These are phyloP conservation scores for Liposcelis brunnea DNA, from an alignment of 2,888 invertebrate species.

Conservation along the genomic window DNA sequence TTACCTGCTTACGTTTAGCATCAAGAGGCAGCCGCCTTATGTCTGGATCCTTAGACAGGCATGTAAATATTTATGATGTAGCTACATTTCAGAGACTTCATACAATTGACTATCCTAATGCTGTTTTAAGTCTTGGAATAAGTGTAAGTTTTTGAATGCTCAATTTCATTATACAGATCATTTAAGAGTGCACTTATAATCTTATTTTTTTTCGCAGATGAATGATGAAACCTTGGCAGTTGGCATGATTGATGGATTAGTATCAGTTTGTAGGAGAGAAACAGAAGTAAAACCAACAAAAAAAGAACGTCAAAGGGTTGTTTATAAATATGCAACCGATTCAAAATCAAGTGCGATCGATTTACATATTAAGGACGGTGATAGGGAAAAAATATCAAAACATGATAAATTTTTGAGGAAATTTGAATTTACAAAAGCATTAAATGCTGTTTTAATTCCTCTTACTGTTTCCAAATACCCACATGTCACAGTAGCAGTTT, in stretches of 20 bases:
- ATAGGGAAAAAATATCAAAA: conserved; percentile 30
- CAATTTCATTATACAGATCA: background rate
- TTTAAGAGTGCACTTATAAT: conserved; percentile 1
- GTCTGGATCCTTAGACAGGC: conserved; percentile 82
- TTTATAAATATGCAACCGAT: background rate
- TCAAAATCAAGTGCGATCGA: conserved; percentile 27
- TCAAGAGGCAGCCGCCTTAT: conserved; percentile 66
- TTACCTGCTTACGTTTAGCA: conserved; percentile 70
- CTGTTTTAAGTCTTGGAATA: conserved; percentile 68
- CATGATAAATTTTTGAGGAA: conserved; percentile 57
- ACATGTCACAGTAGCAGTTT: conserved; percentile 57
- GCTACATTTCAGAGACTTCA: conserved; percentile 73
- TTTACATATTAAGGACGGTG: conserved; percentile 30
- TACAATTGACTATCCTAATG: conserved; percentile 77
- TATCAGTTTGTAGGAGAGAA: conserved; percentile 68
- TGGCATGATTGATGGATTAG: conserved; percentile 83
- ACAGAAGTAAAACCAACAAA: conserved; percentile 27
- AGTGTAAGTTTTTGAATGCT: conserved; percentile 32
- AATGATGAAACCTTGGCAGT: conserved; percentile 72
- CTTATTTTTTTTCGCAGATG: conserved; percentile 23
- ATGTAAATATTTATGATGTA: conserved; percentile 83
- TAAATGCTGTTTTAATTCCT: conserved; percentile 47
- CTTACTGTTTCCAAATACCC: conserved; percentile 47
- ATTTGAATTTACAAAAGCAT: conserved; percentile 67
- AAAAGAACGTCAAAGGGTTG: conserved; percentile 30